These are phyloP conservation scores for Muntiacus muntjak DNA, from an alignment of 2,113 vertebrate genomes.

Conservation along the genomic window DNA sequence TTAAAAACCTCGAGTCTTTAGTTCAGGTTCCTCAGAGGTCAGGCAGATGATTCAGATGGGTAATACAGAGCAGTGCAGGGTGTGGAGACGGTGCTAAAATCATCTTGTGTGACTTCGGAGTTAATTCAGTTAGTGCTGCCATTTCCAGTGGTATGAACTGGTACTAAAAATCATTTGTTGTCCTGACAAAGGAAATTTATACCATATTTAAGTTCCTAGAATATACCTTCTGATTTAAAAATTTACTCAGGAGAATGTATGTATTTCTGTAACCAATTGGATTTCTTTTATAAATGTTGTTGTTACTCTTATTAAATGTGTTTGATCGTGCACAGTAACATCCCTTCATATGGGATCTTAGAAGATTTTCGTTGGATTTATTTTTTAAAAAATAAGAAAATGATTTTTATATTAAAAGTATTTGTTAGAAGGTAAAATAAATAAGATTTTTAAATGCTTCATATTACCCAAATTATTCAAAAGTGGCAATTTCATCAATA, in stretches of 20 bases:
- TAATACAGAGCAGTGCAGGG: neutral
- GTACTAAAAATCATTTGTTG: neutral
- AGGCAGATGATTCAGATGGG: neutral
- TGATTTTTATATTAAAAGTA: neutral
- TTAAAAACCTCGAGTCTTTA: neutral
- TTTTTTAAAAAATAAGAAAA: neutral
- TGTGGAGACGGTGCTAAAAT: neutral
- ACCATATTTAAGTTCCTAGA: neutral
- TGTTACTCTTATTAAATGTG: neutral
- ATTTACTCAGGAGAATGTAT: neutral
- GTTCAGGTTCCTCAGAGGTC: neutral
- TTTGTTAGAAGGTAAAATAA: constrained; percentile 38
- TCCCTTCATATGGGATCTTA: neutral
- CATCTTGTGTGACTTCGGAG: neutral
- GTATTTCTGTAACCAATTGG: neutral
- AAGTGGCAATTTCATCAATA: constrained; percentile 74
- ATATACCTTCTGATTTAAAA: neutral
- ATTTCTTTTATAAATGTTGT: neutral
- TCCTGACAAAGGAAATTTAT: neutral
- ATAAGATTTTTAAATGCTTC: constrained; percentile 58
- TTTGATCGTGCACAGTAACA: neutral
- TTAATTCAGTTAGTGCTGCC: neutral
- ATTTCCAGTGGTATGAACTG: neutral
- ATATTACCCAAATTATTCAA: constrained; percentile 68
- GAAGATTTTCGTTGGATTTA: neutral